Evolutionary conservation across 2,113 vertebrate species (phyloP).

Genomic region (Ploceus nigricollis): DNA sequence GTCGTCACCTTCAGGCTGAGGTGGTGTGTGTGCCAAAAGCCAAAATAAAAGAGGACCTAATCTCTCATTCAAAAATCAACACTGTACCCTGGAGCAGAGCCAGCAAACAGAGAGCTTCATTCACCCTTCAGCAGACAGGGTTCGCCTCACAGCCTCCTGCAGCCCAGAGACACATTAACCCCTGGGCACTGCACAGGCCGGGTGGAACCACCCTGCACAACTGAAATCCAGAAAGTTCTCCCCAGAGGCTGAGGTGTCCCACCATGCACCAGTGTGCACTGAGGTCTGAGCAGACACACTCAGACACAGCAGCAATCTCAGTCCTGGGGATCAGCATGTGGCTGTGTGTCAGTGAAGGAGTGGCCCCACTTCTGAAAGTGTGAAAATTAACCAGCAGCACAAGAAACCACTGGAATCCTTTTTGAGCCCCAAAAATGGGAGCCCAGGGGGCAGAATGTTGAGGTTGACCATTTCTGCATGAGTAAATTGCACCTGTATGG

Average conservation of each 20-base stretch:
- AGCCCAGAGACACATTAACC: not conserved
- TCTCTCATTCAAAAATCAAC: not conserved
- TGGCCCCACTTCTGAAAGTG: not conserved
- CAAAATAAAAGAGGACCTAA: not conserved
- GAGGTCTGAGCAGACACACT: not conserved
- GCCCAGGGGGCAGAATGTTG: not conserved
- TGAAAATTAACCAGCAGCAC: not conserved
- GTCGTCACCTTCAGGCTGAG: not conserved
- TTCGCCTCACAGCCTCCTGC: not conserved
- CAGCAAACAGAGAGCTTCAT: not conserved
- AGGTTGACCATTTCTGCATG: not conserved
- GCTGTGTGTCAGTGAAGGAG: constrained; percentile 4
- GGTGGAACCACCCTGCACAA: not conserved
- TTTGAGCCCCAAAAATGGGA: not conserved
- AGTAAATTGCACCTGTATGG: not conserved
- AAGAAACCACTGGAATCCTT: constrained; percentile 17
- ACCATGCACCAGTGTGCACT: fast-evolving
- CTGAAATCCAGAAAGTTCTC: fast-evolving
- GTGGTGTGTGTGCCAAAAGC: not conserved
- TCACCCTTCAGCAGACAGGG: not conserved
- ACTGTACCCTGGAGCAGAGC: not conserved
- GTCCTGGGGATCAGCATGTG: not conserved
- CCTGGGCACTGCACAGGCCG: fast-evolving
- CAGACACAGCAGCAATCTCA: not conserved
- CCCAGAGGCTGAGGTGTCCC: not conserved